Conservation (phyloP, 1,140 invertebrate species). For the Drepana arcuata region DNA sequence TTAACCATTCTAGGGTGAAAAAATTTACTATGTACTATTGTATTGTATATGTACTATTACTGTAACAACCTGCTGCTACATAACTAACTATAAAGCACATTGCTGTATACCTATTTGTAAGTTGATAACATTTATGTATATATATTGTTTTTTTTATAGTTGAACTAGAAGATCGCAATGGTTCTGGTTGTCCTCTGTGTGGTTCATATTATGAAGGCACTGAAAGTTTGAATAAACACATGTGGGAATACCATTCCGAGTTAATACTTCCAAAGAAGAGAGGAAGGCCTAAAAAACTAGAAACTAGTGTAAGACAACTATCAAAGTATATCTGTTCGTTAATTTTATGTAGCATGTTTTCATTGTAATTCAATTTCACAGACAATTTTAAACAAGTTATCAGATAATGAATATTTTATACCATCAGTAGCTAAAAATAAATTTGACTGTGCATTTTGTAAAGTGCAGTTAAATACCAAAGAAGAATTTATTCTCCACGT, state of each 20-base stretch:
- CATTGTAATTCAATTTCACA: conserved; percentile 23
- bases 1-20: too few relatives aligned
- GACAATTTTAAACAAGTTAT: conserved; percentile 37
- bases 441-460: conserved; percentile 28
- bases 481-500: conserved; percentile 27
- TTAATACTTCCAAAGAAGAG: conserved; percentile 48
- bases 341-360: background rate
- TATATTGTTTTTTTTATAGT: conserved; percentile 24
- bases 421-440: conserved; percentile 19
- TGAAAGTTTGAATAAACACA: conserved; percentile 36
- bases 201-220: conserved; percentile 27
- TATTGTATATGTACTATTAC: too few relatives aligned
- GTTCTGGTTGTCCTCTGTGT: conserved; percentile 39
- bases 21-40: too few relatives aligned
- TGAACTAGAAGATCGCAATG: conserved; percentile 19
- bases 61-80: too few relatives aligned
- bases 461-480: conserved; percentile 28
- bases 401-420: conserved; percentile 32
- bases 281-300: conserved; percentile 38
- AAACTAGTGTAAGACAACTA: conserved; percentile 23
- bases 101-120: too few relatives aligned
- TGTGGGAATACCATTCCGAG: conserved; percentile 41
- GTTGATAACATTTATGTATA: too few relatives aligned
- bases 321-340: background rate
- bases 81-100: too few relatives aligned